Conservation (phyloP, 2,888 invertebrate species). For the Sthenelais limicola region DNA sequence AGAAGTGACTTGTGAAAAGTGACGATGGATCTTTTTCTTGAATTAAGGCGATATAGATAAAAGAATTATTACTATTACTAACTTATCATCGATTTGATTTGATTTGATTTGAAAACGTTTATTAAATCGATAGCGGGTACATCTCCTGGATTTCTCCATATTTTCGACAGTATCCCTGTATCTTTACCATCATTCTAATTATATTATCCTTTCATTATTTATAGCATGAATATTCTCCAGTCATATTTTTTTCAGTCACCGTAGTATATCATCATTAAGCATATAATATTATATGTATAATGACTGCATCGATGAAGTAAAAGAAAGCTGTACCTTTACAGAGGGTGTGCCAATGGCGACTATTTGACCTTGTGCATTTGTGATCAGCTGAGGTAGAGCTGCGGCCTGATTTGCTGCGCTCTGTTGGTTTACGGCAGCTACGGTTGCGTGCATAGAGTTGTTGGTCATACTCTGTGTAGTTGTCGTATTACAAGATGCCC, state of each 20-base stretch:
- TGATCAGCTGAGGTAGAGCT: conserved; percentile 64
- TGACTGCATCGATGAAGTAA: not conserved
- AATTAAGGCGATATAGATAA: no score
- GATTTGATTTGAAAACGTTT: no score
- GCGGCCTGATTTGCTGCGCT: conserved; percentile 55
- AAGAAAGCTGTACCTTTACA: conserved; percentile 37
- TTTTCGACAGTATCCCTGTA: no score
- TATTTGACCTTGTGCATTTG: conserved; percentile 71
- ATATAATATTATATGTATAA: not conserved
- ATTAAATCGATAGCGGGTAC: no score
- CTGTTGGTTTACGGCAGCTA: conserved; percentile 31
- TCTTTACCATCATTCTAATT: no score
- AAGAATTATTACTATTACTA: no score
- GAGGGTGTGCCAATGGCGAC: conserved; percentile 70
- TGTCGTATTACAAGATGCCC: conserved; percentile 23
- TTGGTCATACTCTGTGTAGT: conserved; percentile 30
- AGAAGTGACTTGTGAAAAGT: no score
- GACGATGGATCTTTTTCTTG: no score
- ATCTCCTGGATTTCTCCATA: no score
- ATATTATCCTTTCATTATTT: no score
- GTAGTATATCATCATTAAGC: not conserved
- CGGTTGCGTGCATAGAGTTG: conserved; percentile 25
- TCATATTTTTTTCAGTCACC: not conserved
- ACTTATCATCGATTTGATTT: no score
- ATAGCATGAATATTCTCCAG: no score